These are phyloP conservation scores for Venturia canescens DNA, from an alignment of 1,140 invertebrate species.

Conservation along the genomic window DNA sequence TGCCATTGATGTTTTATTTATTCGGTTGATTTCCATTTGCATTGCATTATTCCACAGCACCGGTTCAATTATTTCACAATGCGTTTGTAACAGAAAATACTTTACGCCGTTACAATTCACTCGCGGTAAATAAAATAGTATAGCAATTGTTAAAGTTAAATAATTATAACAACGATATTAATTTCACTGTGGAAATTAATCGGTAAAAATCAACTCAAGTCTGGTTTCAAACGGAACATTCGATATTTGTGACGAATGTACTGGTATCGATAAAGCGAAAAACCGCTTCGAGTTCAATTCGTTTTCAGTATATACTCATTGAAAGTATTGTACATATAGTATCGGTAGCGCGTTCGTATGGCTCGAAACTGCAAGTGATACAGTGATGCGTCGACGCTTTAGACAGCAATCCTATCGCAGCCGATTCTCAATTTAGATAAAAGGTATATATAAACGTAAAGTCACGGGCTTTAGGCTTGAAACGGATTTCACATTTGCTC, in stretches of 20 bases:
- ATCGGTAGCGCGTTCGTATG: neutral
- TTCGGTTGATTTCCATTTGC: neutral
- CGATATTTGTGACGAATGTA: neutral
- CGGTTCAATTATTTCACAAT: neutral
- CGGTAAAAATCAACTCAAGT: neutral
- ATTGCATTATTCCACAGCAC: neutral
- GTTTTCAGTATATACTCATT: neutral
- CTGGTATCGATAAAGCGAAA: conserved; percentile 1
- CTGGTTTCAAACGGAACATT: neutral
- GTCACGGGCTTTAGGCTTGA: conserved; percentile 4
- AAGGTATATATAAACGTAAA: neutral
- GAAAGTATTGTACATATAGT: neutral
- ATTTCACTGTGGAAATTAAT: neutral
- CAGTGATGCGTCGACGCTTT: conserved; percentile 5
- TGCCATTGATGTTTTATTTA: no score
- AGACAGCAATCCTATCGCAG: conserved; percentile 8
- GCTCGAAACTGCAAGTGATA: conserved; percentile 12
- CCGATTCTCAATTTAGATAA: conserved; percentile 22
- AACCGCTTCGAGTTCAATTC: neutral
- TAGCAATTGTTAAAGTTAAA: neutral
- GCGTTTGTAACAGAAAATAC: neutral
- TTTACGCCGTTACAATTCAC: neutral
- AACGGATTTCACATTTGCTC: conserved; percentile 14
- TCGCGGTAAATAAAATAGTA: neutral
- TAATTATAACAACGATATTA: neutral